Evolutionary conservation across 2,888 invertebrate genomes (phyloP).

Genomic region (Andrena fulva): DNA sequence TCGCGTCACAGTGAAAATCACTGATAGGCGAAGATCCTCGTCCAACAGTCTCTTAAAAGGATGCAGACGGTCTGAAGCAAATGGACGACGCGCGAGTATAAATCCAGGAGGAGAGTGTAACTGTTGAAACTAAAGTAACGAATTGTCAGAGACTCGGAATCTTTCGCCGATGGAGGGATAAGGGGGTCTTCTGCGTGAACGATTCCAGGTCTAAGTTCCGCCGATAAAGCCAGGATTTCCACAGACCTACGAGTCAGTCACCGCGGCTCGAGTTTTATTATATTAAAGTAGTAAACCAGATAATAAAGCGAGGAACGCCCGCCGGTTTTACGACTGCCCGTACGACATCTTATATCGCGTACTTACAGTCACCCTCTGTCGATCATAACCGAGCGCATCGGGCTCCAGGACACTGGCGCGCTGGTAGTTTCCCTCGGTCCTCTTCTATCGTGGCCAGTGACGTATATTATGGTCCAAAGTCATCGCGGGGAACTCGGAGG

Average conservation of each 20-base stretch:
- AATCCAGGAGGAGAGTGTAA: constrained; percentile 1
- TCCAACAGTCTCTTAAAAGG: not conserved
- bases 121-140: not conserved
- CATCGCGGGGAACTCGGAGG: constrained; percentile 28
- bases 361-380: constrained; percentile 69
- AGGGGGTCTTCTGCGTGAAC: constrained; percentile 28
- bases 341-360: constrained; percentile 75
- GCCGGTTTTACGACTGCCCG: constrained; percentile 70
- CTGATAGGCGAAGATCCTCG: constrained; percentile 1
- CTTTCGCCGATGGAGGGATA: not conserved
- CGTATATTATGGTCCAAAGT: constrained; percentile 27
- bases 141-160: not conserved
- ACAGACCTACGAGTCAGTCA: constrained; percentile 58
- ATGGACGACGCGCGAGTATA: not conserved
- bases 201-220: constrained; percentile 41
- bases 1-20: constrained; percentile 51
- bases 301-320: constrained; percentile 75
- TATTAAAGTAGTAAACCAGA: constrained; percentile 77
- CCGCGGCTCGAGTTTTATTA: constrained; percentile 71
- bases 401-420: constrained; percentile 43
- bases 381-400: constrained; percentile 70
- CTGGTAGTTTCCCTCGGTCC: constrained; percentile 8
- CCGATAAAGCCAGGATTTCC: constrained; percentile 64
- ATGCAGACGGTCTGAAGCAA: too few relatives aligned
- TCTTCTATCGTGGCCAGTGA: constrained; percentile 39